A percentile compares a stretch with the other conserved stretches of the same genome.
These are phyloP conservation scores for Sitophilus oryzae DNA, from an alignment of 1,140 invertebrate species.

Conservation along the genomic window DNA sequence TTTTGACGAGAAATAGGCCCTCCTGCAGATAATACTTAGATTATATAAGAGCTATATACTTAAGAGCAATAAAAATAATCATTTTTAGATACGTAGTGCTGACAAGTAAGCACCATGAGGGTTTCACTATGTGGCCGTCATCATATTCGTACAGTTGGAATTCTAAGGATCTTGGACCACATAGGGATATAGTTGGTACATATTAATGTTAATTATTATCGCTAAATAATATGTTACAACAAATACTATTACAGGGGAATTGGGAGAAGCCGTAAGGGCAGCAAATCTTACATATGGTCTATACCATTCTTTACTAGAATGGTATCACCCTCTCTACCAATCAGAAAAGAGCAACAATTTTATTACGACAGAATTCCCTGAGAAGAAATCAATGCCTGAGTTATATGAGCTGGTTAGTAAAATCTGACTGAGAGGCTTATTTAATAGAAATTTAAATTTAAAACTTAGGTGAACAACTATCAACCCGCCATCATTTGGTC, in stretches of 20 bases:
- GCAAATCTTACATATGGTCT: slow-evolving; percentile 46
- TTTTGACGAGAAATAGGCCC: too few relatives aligned
- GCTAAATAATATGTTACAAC: background rate
- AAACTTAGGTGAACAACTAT: slow-evolving; percentile 62
- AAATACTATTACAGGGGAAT: background rate
- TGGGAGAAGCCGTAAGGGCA: slow-evolving; percentile 5
- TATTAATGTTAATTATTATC: background rate
- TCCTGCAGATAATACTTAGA: too few relatives aligned
- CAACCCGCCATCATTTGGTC: slow-evolving; percentile 89
- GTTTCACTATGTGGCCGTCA: background rate
- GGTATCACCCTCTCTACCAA: slow-evolving; percentile 82
- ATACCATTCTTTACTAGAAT: slow-evolving; percentile 86
- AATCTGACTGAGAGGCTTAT: too few relatives aligned
- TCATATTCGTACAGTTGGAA: background rate
- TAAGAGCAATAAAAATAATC: background rate
- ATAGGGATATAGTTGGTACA: background rate
- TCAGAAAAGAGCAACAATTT: slow-evolving; percentile 59
- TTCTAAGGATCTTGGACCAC: background rate
- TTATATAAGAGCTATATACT: background rate
- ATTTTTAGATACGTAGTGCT: background rate
- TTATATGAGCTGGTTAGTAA: slow-evolving; percentile 62
- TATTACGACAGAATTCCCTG: slow-evolving; percentile 62
- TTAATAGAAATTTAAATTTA: too few relatives aligned
- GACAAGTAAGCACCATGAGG: background rate
- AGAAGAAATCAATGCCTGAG: slow-evolving; percentile 67